phyloP scores from a whole-genome alignment of 2,113 vertebrate genomes.

The Psophia crepitans region DNA sequence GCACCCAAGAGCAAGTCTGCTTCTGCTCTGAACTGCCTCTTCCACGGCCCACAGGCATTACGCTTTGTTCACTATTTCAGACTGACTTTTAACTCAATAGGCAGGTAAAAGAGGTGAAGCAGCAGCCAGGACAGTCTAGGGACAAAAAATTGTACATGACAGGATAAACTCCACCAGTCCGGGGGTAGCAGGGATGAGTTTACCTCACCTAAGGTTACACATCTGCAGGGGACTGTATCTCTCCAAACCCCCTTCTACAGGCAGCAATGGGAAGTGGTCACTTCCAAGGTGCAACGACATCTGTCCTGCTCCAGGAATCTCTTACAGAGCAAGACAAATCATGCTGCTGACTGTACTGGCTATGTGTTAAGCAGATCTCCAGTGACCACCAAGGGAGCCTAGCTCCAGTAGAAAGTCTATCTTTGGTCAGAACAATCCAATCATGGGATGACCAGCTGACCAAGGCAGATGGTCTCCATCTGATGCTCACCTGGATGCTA shows the following conservation, averaged over 20 bases:
- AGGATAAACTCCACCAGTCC: neutral
- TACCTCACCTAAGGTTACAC: neutral
- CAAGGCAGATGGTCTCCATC: neutral
- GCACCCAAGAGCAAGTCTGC: neutral
- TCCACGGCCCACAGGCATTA: neutral
- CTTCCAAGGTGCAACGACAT: neutral
- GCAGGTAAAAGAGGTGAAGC: neutral
- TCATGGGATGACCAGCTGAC: neutral
- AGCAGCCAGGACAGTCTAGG: neutral
- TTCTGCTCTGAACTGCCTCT: neutral
- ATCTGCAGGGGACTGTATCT: accelerated
- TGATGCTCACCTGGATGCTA: neutral
- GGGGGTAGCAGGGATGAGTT: neutral
- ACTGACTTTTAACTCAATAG: neutral
- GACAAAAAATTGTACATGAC: accelerated
- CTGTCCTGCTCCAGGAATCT: neutral
- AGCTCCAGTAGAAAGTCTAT: neutral
- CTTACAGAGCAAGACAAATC: neutral
- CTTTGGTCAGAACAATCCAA: neutral
- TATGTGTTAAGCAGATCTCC: no score
- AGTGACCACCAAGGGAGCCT: neutral
- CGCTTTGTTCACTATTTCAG: neutral
- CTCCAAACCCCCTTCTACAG: neutral
- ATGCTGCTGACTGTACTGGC: neutral
- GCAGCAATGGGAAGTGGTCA: neutral